Evolutionary conservation across 2,113 vertebrate genomes (phyloP).

Genomic region (cat (Felis catus)): DNA sequence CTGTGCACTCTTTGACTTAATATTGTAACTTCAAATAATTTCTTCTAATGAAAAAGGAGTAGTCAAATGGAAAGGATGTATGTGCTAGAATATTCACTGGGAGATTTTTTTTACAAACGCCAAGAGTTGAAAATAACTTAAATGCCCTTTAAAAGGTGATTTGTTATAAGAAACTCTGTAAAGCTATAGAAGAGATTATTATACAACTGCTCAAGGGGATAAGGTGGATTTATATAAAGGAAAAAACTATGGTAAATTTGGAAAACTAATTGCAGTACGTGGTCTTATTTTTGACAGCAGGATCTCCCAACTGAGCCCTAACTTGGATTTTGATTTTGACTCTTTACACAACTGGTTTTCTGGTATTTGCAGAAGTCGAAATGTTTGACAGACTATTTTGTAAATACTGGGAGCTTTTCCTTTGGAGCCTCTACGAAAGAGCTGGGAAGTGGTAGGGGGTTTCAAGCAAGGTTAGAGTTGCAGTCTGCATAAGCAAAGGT

Average conservation of each 20-base stretch:
- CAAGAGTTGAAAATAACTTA: not conserved
- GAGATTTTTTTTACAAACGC: not conserved
- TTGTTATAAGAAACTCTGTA: not conserved
- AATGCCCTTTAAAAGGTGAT: not conserved
- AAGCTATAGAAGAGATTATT: not conserved
- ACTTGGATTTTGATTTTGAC: not conserved
- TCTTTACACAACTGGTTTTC: not conserved
- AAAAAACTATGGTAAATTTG: not conserved
- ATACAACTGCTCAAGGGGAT: not conserved
- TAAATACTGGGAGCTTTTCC: not conserved
- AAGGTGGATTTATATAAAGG: not conserved
- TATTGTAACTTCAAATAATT: not conserved
- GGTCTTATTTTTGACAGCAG: not conserved
- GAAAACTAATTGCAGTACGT: not conserved
- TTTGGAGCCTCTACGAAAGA: not conserved
- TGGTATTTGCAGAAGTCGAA: not conserved
- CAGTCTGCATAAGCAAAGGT: not conserved
- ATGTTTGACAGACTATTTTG: not conserved
- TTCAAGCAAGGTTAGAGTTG: not conserved
- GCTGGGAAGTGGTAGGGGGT: not conserved
- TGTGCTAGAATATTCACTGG: not conserved
- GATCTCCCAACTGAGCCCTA: not conserved
- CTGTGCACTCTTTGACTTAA: not conserved
- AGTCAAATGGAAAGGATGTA: not conserved
- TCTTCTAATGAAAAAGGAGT: not conserved